Conservation (phyloP, 2,888 invertebrate genomes). For the Gandaritis pyraliata region DNA sequence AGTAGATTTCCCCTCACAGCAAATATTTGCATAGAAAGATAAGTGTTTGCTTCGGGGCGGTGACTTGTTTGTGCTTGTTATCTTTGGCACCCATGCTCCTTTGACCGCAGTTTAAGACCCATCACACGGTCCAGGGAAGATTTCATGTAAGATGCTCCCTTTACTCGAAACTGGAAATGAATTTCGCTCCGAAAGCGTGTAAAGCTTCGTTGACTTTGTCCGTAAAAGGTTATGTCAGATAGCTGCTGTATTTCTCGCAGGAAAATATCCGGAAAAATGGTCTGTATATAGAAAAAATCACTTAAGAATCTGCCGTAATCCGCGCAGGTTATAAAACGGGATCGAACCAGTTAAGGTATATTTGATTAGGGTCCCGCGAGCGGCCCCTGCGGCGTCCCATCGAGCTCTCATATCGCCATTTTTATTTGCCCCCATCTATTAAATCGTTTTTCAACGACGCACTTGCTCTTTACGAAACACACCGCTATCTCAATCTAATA, state of each 20-base stretch:
- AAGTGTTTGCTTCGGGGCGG: conserved; percentile 38
- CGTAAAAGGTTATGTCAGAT: conserved; percentile 33
- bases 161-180: conserved; percentile 23
- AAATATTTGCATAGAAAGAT: conserved; percentile 37
- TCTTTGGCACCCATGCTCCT: conserved; percentile 39
- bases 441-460: conserved; percentile 73
- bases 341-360: conserved; percentile 69
- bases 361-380: conserved; percentile 72
- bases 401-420: conserved; percentile 63
- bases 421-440: conserved; percentile 70
- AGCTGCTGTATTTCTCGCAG: conserved; percentile 28
- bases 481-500: conserved; percentile 50
- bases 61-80: conserved; percentile 36
- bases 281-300: conserved; percentile 51
- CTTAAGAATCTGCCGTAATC: conserved; percentile 63
- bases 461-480: conserved; percentile 55
- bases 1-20: conserved; percentile 28
- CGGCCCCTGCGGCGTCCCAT: conserved; percentile 52
- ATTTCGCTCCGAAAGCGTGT: conserved; percentile 22
- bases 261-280: conserved; percentile 36
- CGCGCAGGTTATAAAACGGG: conserved; percentile 61
- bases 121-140: conserved; percentile 22
- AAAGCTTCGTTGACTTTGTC: conserved; percentile 30
- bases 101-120: conserved; percentile 29
- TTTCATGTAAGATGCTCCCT: conserved; percentile 26